Base-by-base conservation (phyloP, 2,888 invertebrate species). In the Chydorus sphaericus region DNA sequence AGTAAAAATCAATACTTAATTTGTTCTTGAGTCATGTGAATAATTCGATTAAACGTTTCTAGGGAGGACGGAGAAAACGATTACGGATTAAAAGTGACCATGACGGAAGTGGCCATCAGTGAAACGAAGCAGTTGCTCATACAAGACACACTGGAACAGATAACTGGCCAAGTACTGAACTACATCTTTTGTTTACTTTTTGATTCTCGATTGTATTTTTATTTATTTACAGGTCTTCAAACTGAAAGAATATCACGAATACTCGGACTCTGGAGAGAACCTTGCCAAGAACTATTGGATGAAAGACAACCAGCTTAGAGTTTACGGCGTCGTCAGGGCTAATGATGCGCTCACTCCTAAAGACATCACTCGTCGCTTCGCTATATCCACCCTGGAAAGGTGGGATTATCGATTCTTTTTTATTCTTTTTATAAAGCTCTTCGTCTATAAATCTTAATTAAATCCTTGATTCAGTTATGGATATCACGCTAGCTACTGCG, bases 71-170 rank as follows among this genome's bases (percentile, higher is more conserved):
- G n/a, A n/a, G n/a, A n/a, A n/a, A n/a, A n/a, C n/a, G n/a, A n/a
- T n/a, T n/a, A n/a, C n/a, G n/a, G n/a, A n/a, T n/a, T n/a, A n/a
- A 84, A 82, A 68, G 82, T 84, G 59, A 85, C 86, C 70, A 72
- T 87, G 70, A 85, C 85, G 65, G 81, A 81, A 6, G 69, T 87
- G 48, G 75, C 79, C 6, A 69, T 87, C 23, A 77, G 75, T 51
- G 76, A 82, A 29, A 79, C 81, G 62, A 79, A 82, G 2, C 83
- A 85, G 65, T 80, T 81, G 65, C 73, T 80, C 63, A 77, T 86
- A 37, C 75, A 84, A 70, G 83, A 85, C 60, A 85, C 85, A 3
- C 68, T 87, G 53, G 78, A 79, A 60, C 77, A 77, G 61, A 80
- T 87, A 60, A 82, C 38, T 7, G 59, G 59, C 4, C 11, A 18